These are phyloP conservation scores for Psettodes erumei DNA, from an alignment of 2,113 vertebrate genomes.

Conservation along the genomic window DNA sequence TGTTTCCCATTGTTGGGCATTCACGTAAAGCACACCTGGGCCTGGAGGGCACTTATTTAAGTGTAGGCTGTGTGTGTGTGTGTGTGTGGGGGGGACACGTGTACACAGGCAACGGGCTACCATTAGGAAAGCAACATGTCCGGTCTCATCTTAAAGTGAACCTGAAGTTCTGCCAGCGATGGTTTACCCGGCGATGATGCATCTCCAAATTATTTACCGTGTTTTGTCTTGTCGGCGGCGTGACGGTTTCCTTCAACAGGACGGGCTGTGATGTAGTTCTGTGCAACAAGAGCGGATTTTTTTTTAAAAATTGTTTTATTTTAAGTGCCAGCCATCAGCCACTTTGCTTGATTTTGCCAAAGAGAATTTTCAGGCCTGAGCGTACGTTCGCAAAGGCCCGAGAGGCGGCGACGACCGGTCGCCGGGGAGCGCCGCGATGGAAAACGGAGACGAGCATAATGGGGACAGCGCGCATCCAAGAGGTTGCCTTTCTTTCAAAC, in stretches of 20 bases:
- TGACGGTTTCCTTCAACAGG: neutral
- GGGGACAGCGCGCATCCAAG: slow-evolving; percentile 43
- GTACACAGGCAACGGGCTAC: neutral
- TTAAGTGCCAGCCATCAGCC: too few relatives aligned
- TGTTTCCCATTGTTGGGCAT: slow-evolving; percentile 60
- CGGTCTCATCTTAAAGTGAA: neutral
- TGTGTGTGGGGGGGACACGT: too few relatives aligned
- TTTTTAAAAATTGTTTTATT: too few relatives aligned
- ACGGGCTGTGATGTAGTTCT: neutral
- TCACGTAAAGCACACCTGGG: slow-evolving; percentile 29
- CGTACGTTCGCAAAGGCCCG: neutral
- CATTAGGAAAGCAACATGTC: neutral
- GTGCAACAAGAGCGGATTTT: too few relatives aligned
- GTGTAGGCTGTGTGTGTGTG: neutral
- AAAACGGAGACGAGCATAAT: slow-evolving; percentile 36
- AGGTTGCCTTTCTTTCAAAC: slow-evolving; percentile 78
- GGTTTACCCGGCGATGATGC: neutral
- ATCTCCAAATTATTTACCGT: neutral
- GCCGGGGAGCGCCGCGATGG: slow-evolving; percentile 8
- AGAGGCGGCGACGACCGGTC: neutral
- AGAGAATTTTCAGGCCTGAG: neutral
- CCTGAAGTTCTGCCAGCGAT: neutral
- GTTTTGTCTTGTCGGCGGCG: neutral
- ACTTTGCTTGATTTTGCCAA: neutral
- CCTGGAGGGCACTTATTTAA: slow-evolving; percentile 25